Evolutionary conservation across 2,797 vertebrate genomes (phyloP), one percentile per base, ranked within the genome.

Genomic region (Phalloptychus januarius): DNA sequence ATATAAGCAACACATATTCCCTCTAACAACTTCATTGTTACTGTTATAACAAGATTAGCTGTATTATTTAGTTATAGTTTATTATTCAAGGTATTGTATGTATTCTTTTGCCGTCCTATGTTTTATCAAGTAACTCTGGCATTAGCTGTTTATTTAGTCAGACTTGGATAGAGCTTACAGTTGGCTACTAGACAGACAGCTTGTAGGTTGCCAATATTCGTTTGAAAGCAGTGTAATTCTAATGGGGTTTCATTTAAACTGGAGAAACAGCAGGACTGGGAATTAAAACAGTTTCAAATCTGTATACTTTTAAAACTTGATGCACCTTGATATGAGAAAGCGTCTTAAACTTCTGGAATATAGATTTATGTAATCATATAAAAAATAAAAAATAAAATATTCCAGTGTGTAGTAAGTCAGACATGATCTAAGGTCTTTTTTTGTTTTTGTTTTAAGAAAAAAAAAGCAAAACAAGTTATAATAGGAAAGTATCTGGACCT

Each of bases 381-480:
- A 3, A 44, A 44, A 7, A 44, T n/a, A 7, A 23, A 10, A 23
- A 1, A 25, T 25, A 40, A 45, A 44, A 45, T 31, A 70, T 70
- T 4, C 56, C 77, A 10, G 48, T 52, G 8, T 28, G 25, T 38
- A 71, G 12, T 50, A 69, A 79, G 71, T 69, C 38, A 58, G 84
- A 85, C 45, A 69, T 76, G 61, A 58, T 78, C 48, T 10, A 20
- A 79, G 72, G 54, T 75, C 71, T 77, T 72, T 58, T 72, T 31
- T 28, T n/a, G n/a, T n/a, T n/a, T n/a, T n/a, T 65, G 7, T 50
- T 50, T 50, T 48, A 11, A 38, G 2, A 44, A 48, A 48, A 18
- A 48, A 71, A 46, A 79, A 42, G 28, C 79, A 85, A 70, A 79
- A 56, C 80, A 73, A 83, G 91, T 85, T 76, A 84, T 72, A 77